These are phyloP conservation scores for Tenualosa thibaudeaui DNA, from an alignment of 2,797 vertebrate genomes.

Conservation along the genomic window DNA sequence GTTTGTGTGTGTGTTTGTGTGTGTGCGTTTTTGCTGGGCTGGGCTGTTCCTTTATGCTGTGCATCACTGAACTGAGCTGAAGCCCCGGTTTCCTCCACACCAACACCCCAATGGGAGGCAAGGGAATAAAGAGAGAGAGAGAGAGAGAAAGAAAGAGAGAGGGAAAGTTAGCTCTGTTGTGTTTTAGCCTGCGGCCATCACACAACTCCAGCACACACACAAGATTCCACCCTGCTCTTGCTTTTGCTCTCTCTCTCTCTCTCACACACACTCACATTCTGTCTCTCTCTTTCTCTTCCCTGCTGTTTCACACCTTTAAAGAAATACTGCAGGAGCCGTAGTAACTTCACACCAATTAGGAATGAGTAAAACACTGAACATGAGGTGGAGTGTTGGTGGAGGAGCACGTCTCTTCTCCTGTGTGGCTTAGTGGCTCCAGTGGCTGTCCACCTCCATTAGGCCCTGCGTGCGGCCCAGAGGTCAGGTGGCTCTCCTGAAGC, in stretches of 20 bases:
- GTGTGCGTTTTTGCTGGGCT: slow-evolving; percentile 1
- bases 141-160: not conserved
- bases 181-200: slow-evolving; percentile 25
- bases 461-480: not conserved
- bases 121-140: not conserved
- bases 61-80: not conserved
- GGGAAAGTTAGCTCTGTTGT: not conserved
- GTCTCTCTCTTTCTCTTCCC: not conserved
- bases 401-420: not conserved
- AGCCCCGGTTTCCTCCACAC: not conserved
- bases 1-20: slow-evolving; percentile 29
- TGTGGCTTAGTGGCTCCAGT: not conserved
- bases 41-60: not conserved
- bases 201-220: not conserved
- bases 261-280: not conserved
- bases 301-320: not conserved
- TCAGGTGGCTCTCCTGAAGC: not conserved
- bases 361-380: not conserved
- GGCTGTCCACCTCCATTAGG: not conserved
- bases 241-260: not conserved
- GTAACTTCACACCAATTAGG: not conserved
- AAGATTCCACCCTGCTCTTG: not conserved
- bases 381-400: not conserved
- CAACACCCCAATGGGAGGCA: not conserved
- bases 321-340: not conserved